Base-by-base conservation (phyloP, 2,888 invertebrate species). In the Apotomis capreana region DNA sequence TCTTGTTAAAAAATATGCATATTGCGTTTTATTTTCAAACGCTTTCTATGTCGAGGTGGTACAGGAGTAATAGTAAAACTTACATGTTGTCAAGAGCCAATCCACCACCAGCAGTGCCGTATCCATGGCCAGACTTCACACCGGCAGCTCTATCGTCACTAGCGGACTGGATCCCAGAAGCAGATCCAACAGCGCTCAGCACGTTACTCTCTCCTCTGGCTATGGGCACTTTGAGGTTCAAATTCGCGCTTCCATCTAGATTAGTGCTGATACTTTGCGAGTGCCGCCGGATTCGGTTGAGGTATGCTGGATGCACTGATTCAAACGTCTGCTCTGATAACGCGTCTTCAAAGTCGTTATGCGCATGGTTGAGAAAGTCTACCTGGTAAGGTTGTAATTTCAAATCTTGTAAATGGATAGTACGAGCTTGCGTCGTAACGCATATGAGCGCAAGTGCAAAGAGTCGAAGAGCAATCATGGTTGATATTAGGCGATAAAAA, bases 1-100 rank as follows among this genome's bases (percentile, higher is more conserved):
- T 26, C 26, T 26, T 26, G 26, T 26, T 26, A 26, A 26, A 26
- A 26, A 26, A 15, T 15, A 15, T 15, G 15, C 15, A 26, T 26
- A 26, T 26, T 26, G 26, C 26, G 26, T 26, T 26, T 26, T 26
- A 26, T 26, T 26, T 26, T 26, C 26, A 26, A 26, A 26, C 26
- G 26, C 26, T 26, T 26, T 26, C 26, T 26, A 26, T 26, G 26
- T 26, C 26, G 26, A 26, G 26, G 26, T 26, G 26, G 26, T 26
- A 26, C 26, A 26, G 26, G 26, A 13, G 54, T 65, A 40, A 40
- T 0, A 3, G 36, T 3, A 5, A 9, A 68, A 83, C 87, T 86
- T 76, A 88, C 87, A 78, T 75, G 73, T 87, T 86, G 57, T 88
- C 84, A 0, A 82, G 76, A 2, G 84, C 82, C 70, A 88, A 13